Conservation (phyloP, 2,888 invertebrate species). For the Blera fallax region DNA sequence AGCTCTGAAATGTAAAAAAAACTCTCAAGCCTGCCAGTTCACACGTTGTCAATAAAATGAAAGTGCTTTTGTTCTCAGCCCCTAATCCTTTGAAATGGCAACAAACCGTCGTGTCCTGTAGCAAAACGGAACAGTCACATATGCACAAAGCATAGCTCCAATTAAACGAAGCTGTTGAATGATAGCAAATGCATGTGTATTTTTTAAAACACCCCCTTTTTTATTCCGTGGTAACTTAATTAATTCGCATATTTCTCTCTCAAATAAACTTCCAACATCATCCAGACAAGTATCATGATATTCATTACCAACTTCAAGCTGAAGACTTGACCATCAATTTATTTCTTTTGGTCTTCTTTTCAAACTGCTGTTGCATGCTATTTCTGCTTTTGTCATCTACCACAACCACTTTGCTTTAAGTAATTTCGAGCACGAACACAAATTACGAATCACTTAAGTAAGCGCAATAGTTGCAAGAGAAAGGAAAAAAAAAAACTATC, state of each 20-base stretch:
- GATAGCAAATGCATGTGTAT: too few relatives aligned
- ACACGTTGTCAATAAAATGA: too few relatives aligned
- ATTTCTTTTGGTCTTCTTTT: background rate
- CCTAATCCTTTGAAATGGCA: too few relatives aligned
- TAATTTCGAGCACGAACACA: background rate
- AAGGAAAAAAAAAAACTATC: background rate
- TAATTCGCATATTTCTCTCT: background rate
- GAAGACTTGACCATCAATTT: slow-evolving; percentile 3
- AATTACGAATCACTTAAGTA: slow-evolving; percentile 24
- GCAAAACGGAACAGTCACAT: too few relatives aligned
- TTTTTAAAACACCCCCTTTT: too few relatives aligned
- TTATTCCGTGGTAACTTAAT: too few relatives aligned
- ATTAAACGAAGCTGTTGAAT: too few relatives aligned
- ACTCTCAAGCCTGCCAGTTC: too few relatives aligned
- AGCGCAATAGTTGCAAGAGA: slow-evolving; percentile 4
- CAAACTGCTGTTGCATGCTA: slow-evolving; percentile 4
- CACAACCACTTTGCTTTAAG: slow-evolving; percentile 9
- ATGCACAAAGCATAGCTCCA: too few relatives aligned
- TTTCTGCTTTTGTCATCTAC: background rate
- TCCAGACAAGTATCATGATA: background rate
- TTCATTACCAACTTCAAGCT: slow-evolving; percentile 5
- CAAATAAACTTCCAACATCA: background rate
- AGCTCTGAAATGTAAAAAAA: too few relatives aligned
- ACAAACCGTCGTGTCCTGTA: too few relatives aligned
- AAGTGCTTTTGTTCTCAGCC: too few relatives aligned